Evolutionary conservation across 2,113 vertebrate species (phyloP), one percentile per base, ranked within the genome.

Genomic region (Gasterosteus aculeatus): DNA sequence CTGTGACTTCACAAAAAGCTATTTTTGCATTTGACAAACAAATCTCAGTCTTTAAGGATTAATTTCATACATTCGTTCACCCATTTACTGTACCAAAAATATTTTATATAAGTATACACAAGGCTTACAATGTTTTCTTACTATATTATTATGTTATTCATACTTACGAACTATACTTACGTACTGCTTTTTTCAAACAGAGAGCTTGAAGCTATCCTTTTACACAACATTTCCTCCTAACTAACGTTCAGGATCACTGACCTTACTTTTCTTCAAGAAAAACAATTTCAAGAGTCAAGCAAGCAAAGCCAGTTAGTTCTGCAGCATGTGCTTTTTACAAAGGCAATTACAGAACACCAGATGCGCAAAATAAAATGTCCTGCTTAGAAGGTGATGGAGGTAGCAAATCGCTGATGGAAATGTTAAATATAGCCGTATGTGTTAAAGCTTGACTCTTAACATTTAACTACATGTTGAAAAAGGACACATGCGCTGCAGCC

Each of bases 281-380:
- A 84, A 85, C 57, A 57, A 72, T 86, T 83, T 81, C 80, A 81
- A 54, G 71, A 80, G 77, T 38, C 72, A 84, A 44, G 80, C 70
- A 71, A 79, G 75, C 81, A 65, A 77, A 86, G 83, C 82, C 62
- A 69, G 84, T 87, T 86, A 82, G 82, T 83, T 91, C 84, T 87
- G 86, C 83, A 57, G 71, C 61, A 56, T 38, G 64, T 78, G 60
- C 69, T 65, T 61, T 79, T 83, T 80, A 38, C 59, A 79, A 59
- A 79, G 39, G 72, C 74, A 86, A 89, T 83, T 84, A 86, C 62
- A 78, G 74, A 72, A 75, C 73, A 84, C 57, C 75, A 78, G 82
- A 83, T 68, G 81, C 11, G 19, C 31, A 57, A 71, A 84, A 76
- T 38, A 75, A 42, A 42, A 42, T 42, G 41, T 10, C 9, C 41